Evolutionary conservation across 1,140 invertebrate genomes (phyloP).

Genomic region (Aphelinus atriplicis): DNA sequence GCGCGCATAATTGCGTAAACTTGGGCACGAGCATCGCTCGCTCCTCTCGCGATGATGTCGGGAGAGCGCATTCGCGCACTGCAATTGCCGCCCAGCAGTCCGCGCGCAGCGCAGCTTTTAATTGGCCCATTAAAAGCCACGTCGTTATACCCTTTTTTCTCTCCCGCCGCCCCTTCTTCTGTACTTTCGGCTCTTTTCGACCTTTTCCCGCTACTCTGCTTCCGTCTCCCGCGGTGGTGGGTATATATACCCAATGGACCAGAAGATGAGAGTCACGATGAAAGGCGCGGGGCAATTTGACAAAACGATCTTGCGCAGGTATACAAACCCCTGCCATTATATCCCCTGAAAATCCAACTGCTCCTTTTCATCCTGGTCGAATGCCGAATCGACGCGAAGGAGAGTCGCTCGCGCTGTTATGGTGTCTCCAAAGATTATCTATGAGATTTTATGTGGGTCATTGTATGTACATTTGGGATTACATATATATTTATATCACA

Average conservation of each 20-base stretch:
- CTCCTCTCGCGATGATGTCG: constrained; percentile 10
- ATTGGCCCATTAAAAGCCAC: constrained; percentile 30
- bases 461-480: too few species aligned
- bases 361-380: background rate
- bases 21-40: constrained; percentile 8
- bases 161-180: background rate
- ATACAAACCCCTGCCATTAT: background rate
- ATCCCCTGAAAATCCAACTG: background rate
- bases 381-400: too few species aligned
- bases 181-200: too few species aligned
- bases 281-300: constrained; percentile 7
- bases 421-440: too few species aligned
- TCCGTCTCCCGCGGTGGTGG: too few species aligned
- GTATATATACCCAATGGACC: too few species aligned
- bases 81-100: constrained; percentile 27
- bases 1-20: constrained; percentile 25
- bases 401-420: too few species aligned
- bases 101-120: constrained; percentile 31
- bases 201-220: background rate
- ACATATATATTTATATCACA: too few species aligned
- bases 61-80: constrained; percentile 17
- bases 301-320: constrained; percentile 13
- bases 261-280: constrained; percentile 2
- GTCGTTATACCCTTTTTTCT: constrained; percentile 14
- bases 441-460: too few species aligned